These are phyloP conservation scores for Lasioglossum leucozonium DNA, from an alignment of 2,888 invertebrate species.

Conservation along the genomic window DNA sequence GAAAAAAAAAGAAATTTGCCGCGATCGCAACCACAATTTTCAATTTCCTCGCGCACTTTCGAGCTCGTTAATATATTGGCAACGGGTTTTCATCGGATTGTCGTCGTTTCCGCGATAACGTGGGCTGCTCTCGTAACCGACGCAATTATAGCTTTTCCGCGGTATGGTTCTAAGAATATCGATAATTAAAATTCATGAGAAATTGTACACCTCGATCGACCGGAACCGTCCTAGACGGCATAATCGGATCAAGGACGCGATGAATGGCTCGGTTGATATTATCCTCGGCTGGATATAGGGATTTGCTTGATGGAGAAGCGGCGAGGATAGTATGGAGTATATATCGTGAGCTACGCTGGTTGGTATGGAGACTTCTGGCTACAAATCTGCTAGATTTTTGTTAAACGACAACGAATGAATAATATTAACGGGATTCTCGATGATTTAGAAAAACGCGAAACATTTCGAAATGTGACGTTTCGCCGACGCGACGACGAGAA, in stretches of 20 bases:
- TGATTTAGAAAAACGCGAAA: not conserved
- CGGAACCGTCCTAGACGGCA: not conserved
- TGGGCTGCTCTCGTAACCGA: not conserved
- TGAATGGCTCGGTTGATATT: constrained; percentile 5
- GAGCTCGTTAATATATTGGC: not conserved
- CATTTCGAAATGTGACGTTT: not conserved
- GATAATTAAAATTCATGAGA: constrained; percentile 20
- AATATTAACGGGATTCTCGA: not conserved
- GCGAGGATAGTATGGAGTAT: not conserved
- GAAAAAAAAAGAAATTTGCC: not conserved
- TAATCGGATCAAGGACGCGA: constrained; percentile 11
- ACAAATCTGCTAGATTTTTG: not conserved
- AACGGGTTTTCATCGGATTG: not conserved
- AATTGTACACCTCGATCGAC: not conserved
- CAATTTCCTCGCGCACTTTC: not conserved
- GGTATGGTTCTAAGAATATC: constrained; percentile 1
- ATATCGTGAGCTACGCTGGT: not conserved
- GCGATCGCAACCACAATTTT: not conserved
- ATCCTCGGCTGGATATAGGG: not conserved
- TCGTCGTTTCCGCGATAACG: not conserved
- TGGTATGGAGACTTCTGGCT: not conserved
- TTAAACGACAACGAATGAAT: not conserved
- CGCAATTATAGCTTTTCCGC: not conserved
- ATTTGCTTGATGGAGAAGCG: constrained; percentile 14
- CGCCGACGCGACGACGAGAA: not conserved